Evolutionary conservation across 2,888 invertebrate species (phyloP).

Genomic region (Xylota sylvarum): DNA sequence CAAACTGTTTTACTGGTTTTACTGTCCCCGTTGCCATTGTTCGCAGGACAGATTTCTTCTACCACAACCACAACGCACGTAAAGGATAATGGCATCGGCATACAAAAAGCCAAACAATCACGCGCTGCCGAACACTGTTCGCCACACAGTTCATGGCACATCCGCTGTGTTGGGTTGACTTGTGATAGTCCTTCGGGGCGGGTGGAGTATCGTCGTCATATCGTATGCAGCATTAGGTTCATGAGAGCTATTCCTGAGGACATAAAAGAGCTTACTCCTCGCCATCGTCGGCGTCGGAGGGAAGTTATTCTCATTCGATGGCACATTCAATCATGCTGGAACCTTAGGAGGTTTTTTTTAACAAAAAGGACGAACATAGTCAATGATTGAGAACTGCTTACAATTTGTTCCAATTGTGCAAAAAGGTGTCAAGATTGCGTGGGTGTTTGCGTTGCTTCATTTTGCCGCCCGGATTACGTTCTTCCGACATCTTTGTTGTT

Average conservation of each 20-base stretch:
- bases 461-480: conserved; percentile 7
- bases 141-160: conserved; percentile 59
- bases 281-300: not conserved
- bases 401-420: conserved; percentile 70
- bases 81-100: conserved; percentile 52
- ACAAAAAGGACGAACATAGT: conserved; percentile 21
- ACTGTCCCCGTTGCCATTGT: conserved; percentile 52
- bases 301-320: conserved; percentile 30
- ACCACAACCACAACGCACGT: conserved; percentile 43
- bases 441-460: conserved; percentile 19
- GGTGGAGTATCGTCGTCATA: conserved; percentile 37
- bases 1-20: conserved; percentile 59
- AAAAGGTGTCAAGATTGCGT: conserved; percentile 43
- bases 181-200: conserved; percentile 46
- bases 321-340: conserved; percentile 49
- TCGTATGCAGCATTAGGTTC: conserved; percentile 41
- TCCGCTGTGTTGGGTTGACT: conserved; percentile 35
- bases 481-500: conserved; percentile 23
- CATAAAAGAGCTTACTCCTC: conserved; percentile 39
- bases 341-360: not conserved
- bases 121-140: conserved; percentile 41
- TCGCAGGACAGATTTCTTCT: conserved; percentile 62
- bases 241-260: conserved; percentile 31
- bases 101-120: conserved; percentile 65
- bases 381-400: conserved; percentile 59